Base-by-base conservation (phyloP, 2,797 vertebrate genomes). In the Spizella passerina region DNA sequence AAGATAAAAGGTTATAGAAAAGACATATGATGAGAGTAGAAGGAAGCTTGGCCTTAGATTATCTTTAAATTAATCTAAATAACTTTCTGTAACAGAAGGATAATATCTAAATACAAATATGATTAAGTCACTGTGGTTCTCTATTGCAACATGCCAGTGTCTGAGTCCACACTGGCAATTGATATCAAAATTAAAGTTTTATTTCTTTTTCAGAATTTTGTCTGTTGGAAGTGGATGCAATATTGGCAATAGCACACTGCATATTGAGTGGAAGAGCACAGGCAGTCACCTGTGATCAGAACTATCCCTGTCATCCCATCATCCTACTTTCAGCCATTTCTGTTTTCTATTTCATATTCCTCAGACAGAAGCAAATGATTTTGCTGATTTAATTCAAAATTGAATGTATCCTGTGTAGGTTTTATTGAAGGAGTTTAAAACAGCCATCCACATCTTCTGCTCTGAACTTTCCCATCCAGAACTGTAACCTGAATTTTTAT, bases 51-150 rank as follows among this genome's bases (percentile, higher is more conserved):
- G 30, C 36, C 65, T 70, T n/a, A n/a, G n/a, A 56, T 65, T 68
- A 80, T 61, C 19, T 66, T 63, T 13, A 66, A 90, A 7, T 77
- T 86, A 77, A 92, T 90, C 52, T 82, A 93, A 85, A 61, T 70
- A 6, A 29, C 71, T 60, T 86, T 90, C 60, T 86, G 44, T 92
- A 86, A 81, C 44, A 86, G 56, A 65, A 88, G 69, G 44, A 56
- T 92, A 78, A 60, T 81, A 88, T 80, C 88, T 88, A 73, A 80
- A 70, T 73, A 81, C 61, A 93, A 70, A 78, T 63, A 90, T 83
- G 52, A 93, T 90, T 77, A 82, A 90, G 76, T 77, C 69, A 73
- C 12, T 60, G 72, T 63, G 18, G 52, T 80, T 90, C 69, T 52
- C 36, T 72, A 39, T 53, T 34, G 29, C 65, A 59, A 59, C 0